Percentiles rank a stretch among this genome's conserved stretches.
Conservation (phyloP, 2,888 invertebrate species). For the Metacarcinus magister region DNA sequence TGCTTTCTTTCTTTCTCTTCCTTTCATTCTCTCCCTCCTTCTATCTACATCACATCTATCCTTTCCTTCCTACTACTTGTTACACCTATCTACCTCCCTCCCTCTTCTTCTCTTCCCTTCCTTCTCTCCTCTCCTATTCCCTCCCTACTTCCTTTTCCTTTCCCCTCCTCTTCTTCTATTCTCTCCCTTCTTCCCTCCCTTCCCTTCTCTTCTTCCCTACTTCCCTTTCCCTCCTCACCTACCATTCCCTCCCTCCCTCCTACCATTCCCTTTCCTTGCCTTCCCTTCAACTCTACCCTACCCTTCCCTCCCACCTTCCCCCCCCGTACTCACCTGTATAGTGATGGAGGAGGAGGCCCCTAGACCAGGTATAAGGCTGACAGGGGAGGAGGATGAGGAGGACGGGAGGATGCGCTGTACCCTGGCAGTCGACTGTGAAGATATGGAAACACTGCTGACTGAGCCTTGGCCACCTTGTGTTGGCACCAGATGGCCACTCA, state of each 20-base stretch:
- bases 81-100: background rate
- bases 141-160: background rate
- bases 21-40: background rate
- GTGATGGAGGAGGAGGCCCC: slow-evolving; percentile 84
- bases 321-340: slow-evolving; percentile 85
- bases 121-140: background rate
- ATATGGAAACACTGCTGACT: slow-evolving; percentile 79
- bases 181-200: background rate
- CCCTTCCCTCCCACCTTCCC: background rate
- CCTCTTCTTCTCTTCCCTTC: background rate
- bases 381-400: slow-evolving; percentile 74
- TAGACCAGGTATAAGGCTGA: slow-evolving; percentile 81
- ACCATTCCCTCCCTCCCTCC: background rate
- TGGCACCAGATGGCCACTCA: slow-evolving; percentile 85
- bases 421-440: slow-evolving; percentile 79
- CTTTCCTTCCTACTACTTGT: background rate
- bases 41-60: background rate
- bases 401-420: slow-evolving; percentile 81
- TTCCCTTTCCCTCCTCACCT: no score
- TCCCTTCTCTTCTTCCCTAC: no score
- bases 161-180: background rate
- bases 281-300: background rate
- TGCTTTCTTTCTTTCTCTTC: background rate
- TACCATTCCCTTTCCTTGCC: background rate
- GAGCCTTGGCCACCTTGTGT: slow-evolving; percentile 74